Percentiles rank a stretch among this genome's conserved stretches.
Evolutionary conservation across 2,113 vertebrate species (phyloP).

Genomic region (Ammospiza caudacuta): DNA sequence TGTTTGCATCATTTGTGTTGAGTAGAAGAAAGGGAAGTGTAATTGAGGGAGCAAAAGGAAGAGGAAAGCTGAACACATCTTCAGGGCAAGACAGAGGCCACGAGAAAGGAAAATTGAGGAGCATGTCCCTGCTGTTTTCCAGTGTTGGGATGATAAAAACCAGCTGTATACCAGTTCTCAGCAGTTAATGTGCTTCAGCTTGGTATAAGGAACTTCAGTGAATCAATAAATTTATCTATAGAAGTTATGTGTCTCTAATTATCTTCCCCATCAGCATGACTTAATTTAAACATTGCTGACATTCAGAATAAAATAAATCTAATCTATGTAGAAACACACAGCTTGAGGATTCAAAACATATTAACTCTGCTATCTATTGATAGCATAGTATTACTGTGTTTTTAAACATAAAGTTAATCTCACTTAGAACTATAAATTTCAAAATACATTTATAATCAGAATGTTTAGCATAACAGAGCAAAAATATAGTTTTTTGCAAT

Average conservation of each 20-base stretch:
- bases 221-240: slow-evolving; percentile 32
- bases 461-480: not conserved
- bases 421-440: slow-evolving; percentile 2
- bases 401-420: not conserved
- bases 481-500: not conserved
- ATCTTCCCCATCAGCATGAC: slow-evolving; percentile 41
- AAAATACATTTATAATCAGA: slow-evolving; percentile 7
- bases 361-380: slow-evolving; percentile 3
- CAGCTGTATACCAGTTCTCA: slow-evolving; percentile 36
- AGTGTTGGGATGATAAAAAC: slow-evolving; percentile 50
- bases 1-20: not conserved
- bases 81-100: slow-evolving; percentile 42
- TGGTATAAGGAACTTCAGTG: not conserved
- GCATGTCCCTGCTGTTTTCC: slow-evolving; percentile 41
- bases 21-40: not conserved
- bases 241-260: slow-evolving; percentile 50
- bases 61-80: slow-evolving; percentile 7
- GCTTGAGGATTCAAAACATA: slow-evolving; percentile 18
- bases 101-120: slow-evolving; percentile 38
- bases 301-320: slow-evolving; percentile 50
- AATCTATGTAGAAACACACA: slow-evolving; percentile 13
- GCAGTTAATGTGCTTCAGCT: not conserved
- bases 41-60: not conserved
- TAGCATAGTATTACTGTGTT: not conserved
- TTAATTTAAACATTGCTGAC: slow-evolving; percentile 57